Percentiles rank a stretch among this genome's conserved stretches.
phyloP scores from a whole-genome alignment of 2,113 vertebrate genomes.

The Zosterops hypoxanthus region DNA sequence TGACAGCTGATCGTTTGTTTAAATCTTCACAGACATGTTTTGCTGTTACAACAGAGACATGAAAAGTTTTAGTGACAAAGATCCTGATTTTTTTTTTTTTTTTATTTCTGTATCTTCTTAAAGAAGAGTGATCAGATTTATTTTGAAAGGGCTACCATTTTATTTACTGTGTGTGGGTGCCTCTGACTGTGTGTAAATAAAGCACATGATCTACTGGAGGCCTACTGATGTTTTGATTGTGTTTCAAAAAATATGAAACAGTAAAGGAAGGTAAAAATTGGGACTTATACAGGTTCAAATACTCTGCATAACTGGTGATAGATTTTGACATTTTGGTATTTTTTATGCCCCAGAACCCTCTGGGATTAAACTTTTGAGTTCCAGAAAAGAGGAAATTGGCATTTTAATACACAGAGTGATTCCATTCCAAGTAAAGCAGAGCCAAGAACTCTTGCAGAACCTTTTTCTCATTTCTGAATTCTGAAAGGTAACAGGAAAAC shows the following conservation, averaged over 20 bases:
- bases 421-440: neutral
- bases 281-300: neutral
- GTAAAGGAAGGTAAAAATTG: neutral
- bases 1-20: conserved; percentile 47
- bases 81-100: neutral
- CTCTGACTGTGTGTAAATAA: neutral
- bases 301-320: too few species aligned
- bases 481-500: neutral
- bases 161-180: neutral
- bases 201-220: neutral
- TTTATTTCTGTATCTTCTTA: neutral
- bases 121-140: neutral
- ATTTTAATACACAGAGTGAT: neutral
- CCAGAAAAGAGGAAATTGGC: neutral
- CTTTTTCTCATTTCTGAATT: neutral
- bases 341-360: neutral
- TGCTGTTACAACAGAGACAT: conserved; percentile 24
- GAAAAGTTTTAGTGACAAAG: conserved; percentile 30
- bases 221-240: neutral
- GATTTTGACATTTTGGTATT: neutral
- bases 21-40: conserved; percentile 49
- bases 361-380: neutral
- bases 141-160: neutral
- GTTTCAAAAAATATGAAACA: neutral
- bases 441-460: neutral